These are phyloP conservation scores for Agrochola lychnidis DNA, from an alignment of 2,888 invertebrate species.

Conservation along the genomic window DNA sequence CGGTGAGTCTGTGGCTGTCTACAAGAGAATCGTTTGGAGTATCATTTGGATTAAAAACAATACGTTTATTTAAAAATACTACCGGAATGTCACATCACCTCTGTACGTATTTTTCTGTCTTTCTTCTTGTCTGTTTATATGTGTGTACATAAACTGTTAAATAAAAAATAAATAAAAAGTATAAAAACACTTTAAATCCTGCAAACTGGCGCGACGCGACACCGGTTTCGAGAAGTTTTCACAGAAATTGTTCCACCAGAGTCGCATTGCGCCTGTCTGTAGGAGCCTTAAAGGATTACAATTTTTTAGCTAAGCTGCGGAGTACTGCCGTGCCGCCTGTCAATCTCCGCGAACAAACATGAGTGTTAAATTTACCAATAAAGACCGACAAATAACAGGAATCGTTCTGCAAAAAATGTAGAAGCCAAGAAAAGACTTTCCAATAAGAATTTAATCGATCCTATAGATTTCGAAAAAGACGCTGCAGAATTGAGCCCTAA, in stretches of 20 bases:
- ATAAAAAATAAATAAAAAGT: too few species aligned
- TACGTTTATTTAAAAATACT: not conserved
- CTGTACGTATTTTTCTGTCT: too few species aligned
- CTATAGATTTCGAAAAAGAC: conserved; percentile 1
- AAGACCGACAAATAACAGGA: not conserved
- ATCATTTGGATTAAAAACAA: conserved; percentile 8
- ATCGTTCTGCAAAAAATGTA: not conserved
- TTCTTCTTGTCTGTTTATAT: too few species aligned
- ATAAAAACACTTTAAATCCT: too few species aligned
- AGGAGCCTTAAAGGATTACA: too few species aligned
- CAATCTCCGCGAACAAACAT: not conserved
- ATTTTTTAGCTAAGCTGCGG: not conserved
- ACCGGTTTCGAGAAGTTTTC: too few species aligned
- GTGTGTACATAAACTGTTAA: too few species aligned
- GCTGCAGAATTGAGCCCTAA: conserved; percentile 24
- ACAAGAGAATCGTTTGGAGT: conserved; percentile 14
- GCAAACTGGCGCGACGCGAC: too few species aligned
- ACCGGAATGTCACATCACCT: not conserved
- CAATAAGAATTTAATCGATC: conserved; percentile 14
- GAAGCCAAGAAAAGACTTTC: not conserved
- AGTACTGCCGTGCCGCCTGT: not conserved
- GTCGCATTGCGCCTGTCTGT: too few species aligned
- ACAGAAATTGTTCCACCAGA: too few species aligned
- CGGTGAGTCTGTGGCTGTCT: not conserved
- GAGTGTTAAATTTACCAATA: not conserved